Conservation (phyloP, 2,113 vertebrate species). For the Dermatemys mawii region DNA sequence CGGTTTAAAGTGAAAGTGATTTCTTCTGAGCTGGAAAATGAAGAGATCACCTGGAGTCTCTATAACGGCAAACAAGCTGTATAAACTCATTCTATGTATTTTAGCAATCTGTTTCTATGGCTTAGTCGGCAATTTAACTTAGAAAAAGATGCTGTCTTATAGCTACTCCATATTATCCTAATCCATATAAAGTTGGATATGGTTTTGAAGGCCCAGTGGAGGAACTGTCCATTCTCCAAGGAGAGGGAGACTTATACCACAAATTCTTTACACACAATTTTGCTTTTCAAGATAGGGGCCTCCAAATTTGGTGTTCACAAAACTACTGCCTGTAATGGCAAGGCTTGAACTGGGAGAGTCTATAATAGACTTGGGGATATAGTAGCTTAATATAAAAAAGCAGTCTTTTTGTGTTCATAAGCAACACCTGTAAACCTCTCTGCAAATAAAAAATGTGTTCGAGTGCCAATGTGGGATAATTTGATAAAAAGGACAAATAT, state of each 20-base stretch:
- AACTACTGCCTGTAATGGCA: not conserved
- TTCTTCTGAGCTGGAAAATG: not conserved
- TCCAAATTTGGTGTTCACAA: not conserved
- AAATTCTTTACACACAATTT: conserved; percentile 10
- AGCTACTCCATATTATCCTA: not conserved
- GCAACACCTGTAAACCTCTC: not conserved
- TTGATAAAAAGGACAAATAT: not conserved
- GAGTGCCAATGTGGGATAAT: not conserved
- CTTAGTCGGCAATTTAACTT: conserved; percentile 9
- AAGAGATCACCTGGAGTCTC: not conserved
- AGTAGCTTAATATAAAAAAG: not conserved
- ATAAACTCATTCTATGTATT: conserved; percentile 28
- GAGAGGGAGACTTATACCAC: not conserved
- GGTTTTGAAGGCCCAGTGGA: conserved; percentile 1
- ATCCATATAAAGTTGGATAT: not conserved
- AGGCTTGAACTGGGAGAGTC: not conserved
- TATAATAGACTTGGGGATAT: not conserved
- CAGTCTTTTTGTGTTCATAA: not conserved
- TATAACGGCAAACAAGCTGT: conserved; percentile 1
- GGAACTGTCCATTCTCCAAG: conserved; percentile 20
- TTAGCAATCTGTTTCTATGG: conserved; percentile 18
- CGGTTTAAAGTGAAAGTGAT: conserved; percentile 10
- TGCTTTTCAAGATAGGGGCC: not conserved
- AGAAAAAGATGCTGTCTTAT: not conserved
- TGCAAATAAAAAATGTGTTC: not conserved